These are phyloP conservation scores for Hydra vulgaris DNA, from an alignment of 30 jellyfish, hydroid and myxozoan species.

Conservation along the genomic window DNA sequence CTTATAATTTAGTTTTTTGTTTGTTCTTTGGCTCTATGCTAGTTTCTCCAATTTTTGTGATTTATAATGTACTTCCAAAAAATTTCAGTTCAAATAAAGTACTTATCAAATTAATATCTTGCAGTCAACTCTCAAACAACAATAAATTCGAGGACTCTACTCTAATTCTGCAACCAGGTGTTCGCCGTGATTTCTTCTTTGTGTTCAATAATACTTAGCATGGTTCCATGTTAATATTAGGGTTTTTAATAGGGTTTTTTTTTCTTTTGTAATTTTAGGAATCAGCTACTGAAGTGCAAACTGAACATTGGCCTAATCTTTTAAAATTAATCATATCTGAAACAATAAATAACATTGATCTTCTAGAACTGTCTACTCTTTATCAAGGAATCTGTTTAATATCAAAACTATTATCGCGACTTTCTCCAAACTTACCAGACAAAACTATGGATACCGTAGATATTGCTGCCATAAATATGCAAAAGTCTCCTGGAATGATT, in stretches of 20 bases:
- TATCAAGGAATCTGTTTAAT: slow-evolving; percentile 59
- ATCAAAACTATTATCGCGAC: slow-evolving; percentile 58
- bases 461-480: neutral
- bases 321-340: slow-evolving; percentile 37
- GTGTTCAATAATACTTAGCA: no score
- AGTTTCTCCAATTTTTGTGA: no score
- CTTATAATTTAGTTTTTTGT: no score
- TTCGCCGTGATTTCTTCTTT: no score
- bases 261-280: slow-evolving; percentile 38
- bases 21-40: no score
- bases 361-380: slow-evolving; percentile 29
- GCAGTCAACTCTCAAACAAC: no score
- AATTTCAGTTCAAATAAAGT: no score
- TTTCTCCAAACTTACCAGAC: slow-evolving; percentile 57
- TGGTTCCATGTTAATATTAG: no score
- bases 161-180: no score
- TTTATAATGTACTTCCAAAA: no score
- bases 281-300: slow-evolving; percentile 55
- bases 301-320: slow-evolving; percentile 86
- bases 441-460: neutral
- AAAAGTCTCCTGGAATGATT: neutral
- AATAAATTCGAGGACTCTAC: no score
- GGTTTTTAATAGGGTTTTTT: neutral
- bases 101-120: no score
- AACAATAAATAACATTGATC: slow-evolving; percentile 22